A percentile compares a stretch with the other conserved stretches of the same genome.
Conservation (phyloP, 2,797 vertebrate genomes). For the Crax fasciolata region DNA sequence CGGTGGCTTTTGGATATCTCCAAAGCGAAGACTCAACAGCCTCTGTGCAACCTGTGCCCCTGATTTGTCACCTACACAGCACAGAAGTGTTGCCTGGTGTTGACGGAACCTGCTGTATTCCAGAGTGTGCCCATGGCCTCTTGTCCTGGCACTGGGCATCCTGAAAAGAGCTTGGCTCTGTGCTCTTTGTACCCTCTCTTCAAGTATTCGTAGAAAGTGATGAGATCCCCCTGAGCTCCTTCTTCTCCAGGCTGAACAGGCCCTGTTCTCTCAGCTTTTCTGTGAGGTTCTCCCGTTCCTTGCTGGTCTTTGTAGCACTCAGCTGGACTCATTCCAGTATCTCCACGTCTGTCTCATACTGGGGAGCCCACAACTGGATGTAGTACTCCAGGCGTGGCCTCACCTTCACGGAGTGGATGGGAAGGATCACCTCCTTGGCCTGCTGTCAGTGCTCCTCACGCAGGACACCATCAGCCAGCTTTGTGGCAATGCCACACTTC, state of each 20-base stretch:
- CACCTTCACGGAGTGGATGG: background rate
- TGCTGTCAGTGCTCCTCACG: background rate
- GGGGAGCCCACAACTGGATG: background rate
- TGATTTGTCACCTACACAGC: background rate
- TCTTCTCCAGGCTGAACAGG: background rate
- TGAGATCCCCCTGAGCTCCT: background rate
- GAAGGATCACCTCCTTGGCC: background rate
- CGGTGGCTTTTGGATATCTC: background rate
- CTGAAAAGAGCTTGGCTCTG: background rate
- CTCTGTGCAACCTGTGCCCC: background rate
- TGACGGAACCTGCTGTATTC: background rate
- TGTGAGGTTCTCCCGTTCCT: background rate
- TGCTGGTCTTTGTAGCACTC: background rate
- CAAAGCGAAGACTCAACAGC: background rate
- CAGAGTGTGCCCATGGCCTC: background rate
- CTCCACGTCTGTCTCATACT: background rate
- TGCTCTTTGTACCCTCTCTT: background rate
- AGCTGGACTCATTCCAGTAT: background rate
- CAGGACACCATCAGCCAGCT: background rate
- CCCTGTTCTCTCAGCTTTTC: background rate
- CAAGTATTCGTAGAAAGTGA: fast-evolving
- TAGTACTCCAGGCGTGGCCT: background rate
- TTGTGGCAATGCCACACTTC: background rate
- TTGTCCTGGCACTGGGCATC: background rate
- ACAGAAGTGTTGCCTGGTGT: background rate